Conservation (phyloP, 2,113 vertebrate genomes). For the Leucosticte australis region DNA sequence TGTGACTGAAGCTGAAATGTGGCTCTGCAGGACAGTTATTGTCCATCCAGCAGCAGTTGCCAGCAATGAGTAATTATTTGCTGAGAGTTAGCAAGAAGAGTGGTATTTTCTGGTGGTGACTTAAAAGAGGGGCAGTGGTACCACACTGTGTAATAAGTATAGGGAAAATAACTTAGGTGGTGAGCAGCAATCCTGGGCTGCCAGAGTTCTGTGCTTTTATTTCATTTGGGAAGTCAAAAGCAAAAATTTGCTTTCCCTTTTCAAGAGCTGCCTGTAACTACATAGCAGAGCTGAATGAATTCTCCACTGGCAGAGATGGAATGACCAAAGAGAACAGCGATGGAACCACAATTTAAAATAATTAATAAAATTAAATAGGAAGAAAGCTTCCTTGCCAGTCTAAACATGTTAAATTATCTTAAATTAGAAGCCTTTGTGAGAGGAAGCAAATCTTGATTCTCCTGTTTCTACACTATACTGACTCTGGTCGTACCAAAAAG, state of each 20-base stretch:
- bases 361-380: neutral
- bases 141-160: neutral
- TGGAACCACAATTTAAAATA: neutral
- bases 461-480: neutral
- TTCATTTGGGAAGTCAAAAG: neutral
- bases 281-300: neutral
- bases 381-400: neutral
- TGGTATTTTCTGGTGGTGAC: neutral
- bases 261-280: neutral
- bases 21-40: neutral
- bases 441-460: neutral
- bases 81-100: neutral
- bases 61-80: neutral
- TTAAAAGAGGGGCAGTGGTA: neutral
- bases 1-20: neutral
- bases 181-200: neutral
- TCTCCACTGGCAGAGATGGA: neutral
- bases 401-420: neutral
- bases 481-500: neutral
- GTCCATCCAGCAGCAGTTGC: neutral
- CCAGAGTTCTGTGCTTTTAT: neutral
- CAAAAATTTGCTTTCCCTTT: neutral
- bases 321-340: neutral
- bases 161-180: neutral
- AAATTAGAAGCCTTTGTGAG: neutral